A percentile compares a stretch with the other conserved stretches of the same genome.
Conservation (phyloP, 2,797 vertebrate species). For the Alca torda region DNA sequence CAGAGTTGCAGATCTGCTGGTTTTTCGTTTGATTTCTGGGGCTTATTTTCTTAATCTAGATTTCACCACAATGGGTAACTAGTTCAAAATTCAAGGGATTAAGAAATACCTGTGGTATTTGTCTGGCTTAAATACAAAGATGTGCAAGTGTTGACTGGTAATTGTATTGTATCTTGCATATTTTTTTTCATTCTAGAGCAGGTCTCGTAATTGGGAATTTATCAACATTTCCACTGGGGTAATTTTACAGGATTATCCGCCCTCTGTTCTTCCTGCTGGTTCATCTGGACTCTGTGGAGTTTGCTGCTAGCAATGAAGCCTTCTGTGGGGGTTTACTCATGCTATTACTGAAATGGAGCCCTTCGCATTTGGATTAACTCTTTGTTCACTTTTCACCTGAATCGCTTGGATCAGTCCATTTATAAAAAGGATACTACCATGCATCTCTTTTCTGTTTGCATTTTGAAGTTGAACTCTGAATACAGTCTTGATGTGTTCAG, state of each 20-base stretch:
- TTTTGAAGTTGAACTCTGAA: slow-evolving; percentile 49
- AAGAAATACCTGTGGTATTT: slow-evolving; percentile 61
- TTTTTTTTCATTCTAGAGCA: slow-evolving; percentile 58
- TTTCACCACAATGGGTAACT: neutral
- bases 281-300: slow-evolving; percentile 69
- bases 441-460: slow-evolving; percentile 11
- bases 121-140: slow-evolving; percentile 39
- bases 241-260: slow-evolving; percentile 72
- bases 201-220: slow-evolving; percentile 70
- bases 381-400: slow-evolving; percentile 59
- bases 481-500: neutral
- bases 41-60: slow-evolving; percentile 26
- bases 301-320: slow-evolving; percentile 65
- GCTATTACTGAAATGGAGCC: slow-evolving; percentile 64
- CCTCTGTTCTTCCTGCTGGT: slow-evolving; percentile 70
- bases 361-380: slow-evolving; percentile 54
- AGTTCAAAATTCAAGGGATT: slow-evolving; percentile 40
- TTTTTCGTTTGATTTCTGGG: neutral
- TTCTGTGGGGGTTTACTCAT: slow-evolving; percentile 68
- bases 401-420: neutral
- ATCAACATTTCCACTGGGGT: slow-evolving; percentile 71
- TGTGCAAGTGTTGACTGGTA: slow-evolving; percentile 65
- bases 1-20: neutral
- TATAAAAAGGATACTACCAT: slow-evolving; percentile 37
- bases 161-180: slow-evolving; percentile 51